phyloP scores from a whole-genome alignment of 2,113 vertebrate genomes.

The Dasyornis broadbenti region DNA sequence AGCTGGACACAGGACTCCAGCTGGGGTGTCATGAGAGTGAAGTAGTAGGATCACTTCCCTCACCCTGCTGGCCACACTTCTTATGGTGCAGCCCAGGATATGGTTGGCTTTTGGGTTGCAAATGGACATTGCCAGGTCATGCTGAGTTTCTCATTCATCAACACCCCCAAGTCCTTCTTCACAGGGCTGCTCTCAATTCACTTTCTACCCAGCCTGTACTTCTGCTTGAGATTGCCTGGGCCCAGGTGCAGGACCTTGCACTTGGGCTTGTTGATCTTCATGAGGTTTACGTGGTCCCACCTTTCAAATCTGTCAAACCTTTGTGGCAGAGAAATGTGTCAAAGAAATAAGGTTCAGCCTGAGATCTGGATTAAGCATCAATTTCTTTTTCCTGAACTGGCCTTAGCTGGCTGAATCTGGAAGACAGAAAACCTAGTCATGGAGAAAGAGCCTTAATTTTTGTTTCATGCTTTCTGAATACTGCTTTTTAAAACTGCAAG shows the following conservation, averaged over 20 bases:
- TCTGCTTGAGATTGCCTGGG: not conserved
- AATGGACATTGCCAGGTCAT: not conserved
- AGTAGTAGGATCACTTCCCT: not conserved
- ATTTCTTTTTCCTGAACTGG: not conserved
- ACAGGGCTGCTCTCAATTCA: not conserved
- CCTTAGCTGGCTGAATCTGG: not conserved
- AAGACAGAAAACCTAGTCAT: not conserved
- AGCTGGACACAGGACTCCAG: no score
- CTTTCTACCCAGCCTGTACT: not conserved
- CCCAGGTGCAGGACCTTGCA: not conserved
- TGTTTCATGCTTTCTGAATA: not conserved
- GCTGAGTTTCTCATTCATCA: not conserved
- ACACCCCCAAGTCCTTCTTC: not conserved
- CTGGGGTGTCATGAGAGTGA: not conserved
- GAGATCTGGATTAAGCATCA: not conserved
- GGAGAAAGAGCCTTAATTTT: not conserved
- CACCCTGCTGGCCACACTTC: not conserved
- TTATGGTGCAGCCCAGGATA: not conserved
- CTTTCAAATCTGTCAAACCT: not conserved
- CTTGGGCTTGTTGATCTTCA: not conserved
- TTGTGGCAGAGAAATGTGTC: not conserved
- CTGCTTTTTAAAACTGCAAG: not conserved
- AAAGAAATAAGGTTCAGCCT: not conserved
- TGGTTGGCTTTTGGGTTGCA: not conserved
- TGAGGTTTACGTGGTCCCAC: fast-evolving